Evolutionary conservation across 92 coral and sea anemone species (phyloP), one percentile per base, ranked within the genome.

Genomic region (Actinernus sp.): DNA sequence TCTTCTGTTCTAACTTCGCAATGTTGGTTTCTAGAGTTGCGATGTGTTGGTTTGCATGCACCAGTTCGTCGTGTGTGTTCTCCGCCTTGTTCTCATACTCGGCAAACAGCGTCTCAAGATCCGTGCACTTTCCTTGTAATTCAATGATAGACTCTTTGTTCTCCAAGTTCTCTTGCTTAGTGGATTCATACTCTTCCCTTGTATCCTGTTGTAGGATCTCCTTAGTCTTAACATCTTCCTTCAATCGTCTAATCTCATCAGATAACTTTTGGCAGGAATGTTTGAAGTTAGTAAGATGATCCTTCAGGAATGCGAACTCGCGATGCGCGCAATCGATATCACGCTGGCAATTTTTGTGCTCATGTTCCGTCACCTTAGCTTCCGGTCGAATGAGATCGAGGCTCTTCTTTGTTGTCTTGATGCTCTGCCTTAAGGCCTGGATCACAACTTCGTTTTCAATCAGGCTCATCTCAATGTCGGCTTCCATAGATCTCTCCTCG

Each of bases 11-110:
- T 16, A 74, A 68, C 29, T 91, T 85, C 10, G 73, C 14, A 21
- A 95, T 61, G 39, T 73, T 88, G 30, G 92, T 71, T 49, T 95
- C 97, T 33, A 95, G 83, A 14, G 80, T 56, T 21, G 97, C 93
- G 16, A 91, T 81, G 20, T 81, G 77, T 45, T 95, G 97, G 41
- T 91, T 95, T 8, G 90, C 86, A 44, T 86, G 93, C 26, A 95
- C 84, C 37, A 91, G 79, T 12, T 91, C 97, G 22, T 75, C 68
- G 47, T 87, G 93, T 6, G 80, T 56, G 11, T 63, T 85, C 37
- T 95, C 97, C 6, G 88, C 69, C 59, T 87, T 95, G 13, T 52
- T 81, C 32, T 81, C 97, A 30, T 90, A 90, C 58, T 90, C 92
- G 3, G 77, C 73, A 30, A 85, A 71, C 33, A 90, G 66, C 3